Base-by-base conservation (phyloP, 2,888 invertebrate genomes). In the Latheticus oryzae region DNA sequence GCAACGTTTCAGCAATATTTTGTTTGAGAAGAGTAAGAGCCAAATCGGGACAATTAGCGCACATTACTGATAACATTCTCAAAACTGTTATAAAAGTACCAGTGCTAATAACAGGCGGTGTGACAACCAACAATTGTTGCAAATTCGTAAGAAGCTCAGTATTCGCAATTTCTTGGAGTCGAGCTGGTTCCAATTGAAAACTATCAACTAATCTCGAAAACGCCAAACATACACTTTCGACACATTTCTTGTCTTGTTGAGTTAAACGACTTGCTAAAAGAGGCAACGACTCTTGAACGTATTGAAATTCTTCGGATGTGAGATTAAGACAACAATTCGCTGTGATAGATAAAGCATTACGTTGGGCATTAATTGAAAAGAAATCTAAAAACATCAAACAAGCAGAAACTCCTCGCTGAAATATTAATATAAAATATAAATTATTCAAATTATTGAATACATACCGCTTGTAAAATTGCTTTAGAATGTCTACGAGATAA, bases 271-370 rank as follows among this genome's bases (percentile, higher is more conserved):
- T 89, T 37, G 96, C 95, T 45, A 98, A 82, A 45, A 96, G 81
- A 7, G 93, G 86, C 64, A 98, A 81, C 11, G 95, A 95, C 61
- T 95, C 95, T 57, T 89, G 85, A 15, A 97, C 92, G 70, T 94
- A 89, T 73, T 93, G 91, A 79, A 98, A 98, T 80, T 99, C 98
- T 71, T 97, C 97, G 1, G 89, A 84, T 28, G 92, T 91, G 70
- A 97, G 84, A 80, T 94, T 96, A 77, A 95, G 90, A 78, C 97
- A 98, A 79, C 98, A 99, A 79, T 99, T 99, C 52, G 98, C 97
- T 0, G 97, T 96, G 66, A 98, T 94, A 13, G 95, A 93, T 50
- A 99, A 83, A 1, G 98, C 97, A 33, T 97, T 93, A 21, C 98
- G 88, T 81, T 99, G 99, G 7, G 98, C 97, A 74, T 94, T 94